Conservation (phyloP, 1,140 invertebrate genomes). For the Drosophila erecta region DNA sequence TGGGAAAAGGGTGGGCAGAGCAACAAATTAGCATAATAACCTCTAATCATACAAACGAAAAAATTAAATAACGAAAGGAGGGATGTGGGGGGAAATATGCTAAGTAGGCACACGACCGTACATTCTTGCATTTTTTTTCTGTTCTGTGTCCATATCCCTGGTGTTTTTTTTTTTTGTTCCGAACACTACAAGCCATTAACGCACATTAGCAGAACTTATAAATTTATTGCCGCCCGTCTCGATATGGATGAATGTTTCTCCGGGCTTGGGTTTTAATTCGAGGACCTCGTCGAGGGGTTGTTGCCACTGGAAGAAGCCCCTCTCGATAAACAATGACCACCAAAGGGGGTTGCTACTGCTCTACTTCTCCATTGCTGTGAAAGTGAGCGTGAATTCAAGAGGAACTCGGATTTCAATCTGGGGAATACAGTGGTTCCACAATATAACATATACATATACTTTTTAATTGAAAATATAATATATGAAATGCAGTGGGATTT, state of each 20-base stretch:
- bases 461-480: neutral
- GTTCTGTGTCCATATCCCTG: neutral
- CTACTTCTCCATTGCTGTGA: slow-evolving; percentile 34
- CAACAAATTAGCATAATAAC: slow-evolving; percentile 76
- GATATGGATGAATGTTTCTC: slow-evolving; percentile 41
- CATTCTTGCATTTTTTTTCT: slow-evolving; percentile 17
- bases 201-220: slow-evolving; percentile 79
- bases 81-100: slow-evolving; percentile 33
- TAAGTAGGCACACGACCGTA: slow-evolving; percentile 56
- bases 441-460: neutral
- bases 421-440: slow-evolving; percentile 5
- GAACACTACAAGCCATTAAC: slow-evolving; percentile 79
- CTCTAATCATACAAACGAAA: slow-evolving; percentile 80
- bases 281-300: slow-evolving; percentile 12
- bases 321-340: slow-evolving; percentile 28
- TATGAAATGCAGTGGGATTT: neutral
- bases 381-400: slow-evolving; percentile 65
- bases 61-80: slow-evolving; percentile 72
- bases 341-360: slow-evolving; percentile 32
- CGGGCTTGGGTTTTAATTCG: slow-evolving; percentile 24
- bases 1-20: slow-evolving; percentile 9
- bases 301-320: slow-evolving; percentile 1
- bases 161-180: slow-evolving; percentile 16
- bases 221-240: slow-evolving; percentile 70
- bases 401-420: slow-evolving; percentile 12